Evolutionary conservation across 2,888 invertebrate species (phyloP).

Genomic region (Eupelmus urozonus): DNA sequence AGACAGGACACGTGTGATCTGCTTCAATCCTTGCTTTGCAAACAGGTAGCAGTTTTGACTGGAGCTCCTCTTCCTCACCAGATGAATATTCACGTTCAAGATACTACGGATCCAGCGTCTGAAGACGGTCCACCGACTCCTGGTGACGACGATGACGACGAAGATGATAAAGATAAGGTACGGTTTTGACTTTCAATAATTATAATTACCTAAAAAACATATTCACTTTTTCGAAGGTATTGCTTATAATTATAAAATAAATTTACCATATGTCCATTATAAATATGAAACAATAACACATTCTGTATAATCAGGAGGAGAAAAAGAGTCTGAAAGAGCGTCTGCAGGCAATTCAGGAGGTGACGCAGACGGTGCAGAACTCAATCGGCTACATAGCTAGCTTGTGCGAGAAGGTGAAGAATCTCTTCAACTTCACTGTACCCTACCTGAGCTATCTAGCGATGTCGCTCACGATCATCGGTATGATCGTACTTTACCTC

Average conservation of each 20-base stretch:
- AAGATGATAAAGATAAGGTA: conserved; percentile 93
- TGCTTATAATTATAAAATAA: not conserved
- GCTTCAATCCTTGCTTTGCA: conserved; percentile 67
- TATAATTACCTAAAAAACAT: no score
- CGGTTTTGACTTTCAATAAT: no score
- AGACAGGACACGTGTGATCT: conserved; percentile 46
- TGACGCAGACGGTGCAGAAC: conserved; percentile 97
- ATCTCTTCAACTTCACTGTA: conserved; percentile 97
- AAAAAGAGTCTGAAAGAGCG: conserved; percentile 96
- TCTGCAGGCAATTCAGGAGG: conserved; percentile 97
- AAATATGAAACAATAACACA: not conserved
- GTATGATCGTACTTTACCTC: conserved; percentile 89
- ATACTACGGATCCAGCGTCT: conserved; percentile 64
- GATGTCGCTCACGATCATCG: conserved; percentile 86
- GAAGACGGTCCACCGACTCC: conserved; percentile 73
- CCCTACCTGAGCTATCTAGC: conserved; percentile 97
- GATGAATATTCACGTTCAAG: conserved; percentile 66
- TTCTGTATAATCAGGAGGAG: conserved; percentile 90
- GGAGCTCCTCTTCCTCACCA: conserved; percentile 74
- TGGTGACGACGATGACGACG: conserved; percentile 86
- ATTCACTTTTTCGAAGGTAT: no score
- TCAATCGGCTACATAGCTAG: conserved; percentile 96
- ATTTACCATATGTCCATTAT: not conserved
- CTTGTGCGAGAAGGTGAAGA: conserved; percentile 95
- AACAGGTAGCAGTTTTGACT: conserved; percentile 77